phyloP scores from a whole-genome alignment of 2,888 invertebrate genomes.

The Dorcus hopei region DNA sequence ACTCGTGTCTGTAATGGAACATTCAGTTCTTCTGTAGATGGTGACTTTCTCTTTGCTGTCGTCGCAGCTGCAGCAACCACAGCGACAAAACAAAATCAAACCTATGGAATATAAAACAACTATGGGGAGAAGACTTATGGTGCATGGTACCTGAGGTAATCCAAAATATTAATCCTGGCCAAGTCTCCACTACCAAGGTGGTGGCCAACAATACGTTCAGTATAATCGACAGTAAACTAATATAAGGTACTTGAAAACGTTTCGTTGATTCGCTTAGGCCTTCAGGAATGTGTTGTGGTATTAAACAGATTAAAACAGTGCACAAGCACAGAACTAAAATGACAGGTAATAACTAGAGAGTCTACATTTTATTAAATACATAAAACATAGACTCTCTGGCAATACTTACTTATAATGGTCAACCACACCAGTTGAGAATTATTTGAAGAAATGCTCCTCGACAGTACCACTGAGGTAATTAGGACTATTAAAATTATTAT shows the following conservation, averaged over 20 bases:
- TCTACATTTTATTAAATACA: too few species aligned
- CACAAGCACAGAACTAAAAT: slow-evolving; percentile 54
- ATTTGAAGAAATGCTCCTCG: slow-evolving; percentile 34
- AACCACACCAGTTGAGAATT: slow-evolving; percentile 34
- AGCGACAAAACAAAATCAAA: slow-evolving; percentile 43
- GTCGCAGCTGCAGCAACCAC: slow-evolving; percentile 46
- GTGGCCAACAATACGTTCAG: slow-evolving; percentile 53
- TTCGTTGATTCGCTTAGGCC: slow-evolving; percentile 33
- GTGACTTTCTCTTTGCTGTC: slow-evolving; percentile 27
- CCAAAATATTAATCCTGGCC: slow-evolving; percentile 61
- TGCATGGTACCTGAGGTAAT: slow-evolving; percentile 54
- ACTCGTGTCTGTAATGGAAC: slow-evolving; percentile 29
- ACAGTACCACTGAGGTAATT: slow-evolving; percentile 32
- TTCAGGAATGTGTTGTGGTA: slow-evolving; percentile 52
- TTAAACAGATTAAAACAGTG: slow-evolving; percentile 54
- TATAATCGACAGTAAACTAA: slow-evolving; percentile 51
- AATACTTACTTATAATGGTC: slow-evolving; percentile 32
- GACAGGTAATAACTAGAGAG: background rate
- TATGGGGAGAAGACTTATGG: slow-evolving; percentile 44
- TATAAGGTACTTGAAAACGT: slow-evolving; percentile 40
- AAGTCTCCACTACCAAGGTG: slow-evolving; percentile 57
- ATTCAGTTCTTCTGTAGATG: slow-evolving; percentile 28
- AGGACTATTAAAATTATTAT: slow-evolving; percentile 33
- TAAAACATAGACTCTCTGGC: too few species aligned
- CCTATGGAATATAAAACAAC: slow-evolving; percentile 33